Evolutionary conservation across 2,888 invertebrate genomes (phyloP).

Genomic region (Agonum fuliginosum): DNA sequence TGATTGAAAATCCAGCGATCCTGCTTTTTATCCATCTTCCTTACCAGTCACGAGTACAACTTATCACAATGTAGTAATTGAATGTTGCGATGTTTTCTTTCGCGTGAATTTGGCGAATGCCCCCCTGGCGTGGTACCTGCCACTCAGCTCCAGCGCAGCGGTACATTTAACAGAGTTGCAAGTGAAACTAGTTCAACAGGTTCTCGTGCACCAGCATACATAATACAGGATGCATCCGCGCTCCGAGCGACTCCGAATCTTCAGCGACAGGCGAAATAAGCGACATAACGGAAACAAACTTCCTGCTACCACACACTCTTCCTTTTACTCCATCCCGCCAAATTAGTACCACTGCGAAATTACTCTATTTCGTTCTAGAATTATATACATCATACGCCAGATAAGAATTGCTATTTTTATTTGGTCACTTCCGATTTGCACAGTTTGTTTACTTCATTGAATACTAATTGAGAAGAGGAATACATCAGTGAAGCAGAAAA

Average conservation of each 20-base stretch:
- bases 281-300: constrained; percentile 45
- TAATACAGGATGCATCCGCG: constrained; percentile 48
- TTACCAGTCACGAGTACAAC: too few species aligned
- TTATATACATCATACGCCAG: not conserved
- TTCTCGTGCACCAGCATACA: constrained; percentile 36
- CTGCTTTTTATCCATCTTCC: too few species aligned
- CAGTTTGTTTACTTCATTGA: too few species aligned
- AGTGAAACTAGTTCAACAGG: constrained; percentile 53
- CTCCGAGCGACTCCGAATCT: constrained; percentile 34
- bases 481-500: too few species aligned
- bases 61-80: too few species aligned
- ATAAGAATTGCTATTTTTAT: too few species aligned
- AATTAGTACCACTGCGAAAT: constrained; percentile 11
- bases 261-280: constrained; percentile 26
- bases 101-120: not conserved
- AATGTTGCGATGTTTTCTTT: not conserved
- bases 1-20: too few species aligned
- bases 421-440: too few species aligned
- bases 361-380: too few species aligned
- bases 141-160: too few species aligned
- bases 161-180: constrained; percentile 47
- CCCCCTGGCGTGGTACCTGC: not conserved
- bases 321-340: not conserved
- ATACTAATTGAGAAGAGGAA: too few species aligned
- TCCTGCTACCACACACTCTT: constrained; percentile 20